Conservation (phyloP, 2,797 vertebrate genomes). For the Liparis tanakae region DNA sequence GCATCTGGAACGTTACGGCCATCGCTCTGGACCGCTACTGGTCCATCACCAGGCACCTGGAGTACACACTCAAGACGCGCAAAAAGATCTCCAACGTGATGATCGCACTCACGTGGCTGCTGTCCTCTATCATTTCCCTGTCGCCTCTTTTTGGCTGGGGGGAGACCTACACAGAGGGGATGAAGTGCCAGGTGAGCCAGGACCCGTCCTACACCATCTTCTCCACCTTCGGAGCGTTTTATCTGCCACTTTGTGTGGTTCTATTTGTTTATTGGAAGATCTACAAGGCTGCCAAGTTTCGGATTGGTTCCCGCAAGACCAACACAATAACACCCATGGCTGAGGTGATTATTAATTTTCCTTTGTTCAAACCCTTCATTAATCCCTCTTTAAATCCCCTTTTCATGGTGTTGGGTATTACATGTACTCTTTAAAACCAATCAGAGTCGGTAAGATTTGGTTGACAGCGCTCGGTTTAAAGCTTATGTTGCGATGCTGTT, state of each 20-base stretch:
- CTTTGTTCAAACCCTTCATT: background rate
- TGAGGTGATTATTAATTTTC: conserved; percentile 74
- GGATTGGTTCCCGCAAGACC: conserved; percentile 89
- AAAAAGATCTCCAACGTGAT: conserved; percentile 93
- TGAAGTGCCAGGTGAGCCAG: conserved; percentile 94
- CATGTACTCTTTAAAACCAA: conserved; percentile 1
- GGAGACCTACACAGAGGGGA: conserved; percentile 88
- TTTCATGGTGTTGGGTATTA: background rate
- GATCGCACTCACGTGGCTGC: conserved; percentile 93
- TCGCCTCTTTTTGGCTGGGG: conserved; percentile 96
- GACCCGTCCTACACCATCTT: conserved; percentile 95
- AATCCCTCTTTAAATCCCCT: background rate
- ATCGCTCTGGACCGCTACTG: conserved; percentile 98
- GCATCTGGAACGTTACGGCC: conserved; percentile 98
- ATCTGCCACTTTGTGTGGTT: conserved; percentile 94
- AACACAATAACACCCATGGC: conserved; percentile 93
- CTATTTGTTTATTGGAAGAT: conserved; percentile 99
- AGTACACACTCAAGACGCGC: conserved; percentile 91
- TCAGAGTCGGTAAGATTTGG: background rate
- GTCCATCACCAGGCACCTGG: conserved; percentile 95
- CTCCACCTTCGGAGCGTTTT: conserved; percentile 97
- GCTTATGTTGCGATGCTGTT: background rate
- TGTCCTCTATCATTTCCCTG: conserved; percentile 93
- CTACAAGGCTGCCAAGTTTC: conserved; percentile 95
- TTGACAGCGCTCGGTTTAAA: background rate